A percentile compares a stretch with the other conserved stretches of the same genome.
Evolutionary conservation across 1,140 invertebrate species (phyloP).

Genomic region (Philaenus spumarius): DNA sequence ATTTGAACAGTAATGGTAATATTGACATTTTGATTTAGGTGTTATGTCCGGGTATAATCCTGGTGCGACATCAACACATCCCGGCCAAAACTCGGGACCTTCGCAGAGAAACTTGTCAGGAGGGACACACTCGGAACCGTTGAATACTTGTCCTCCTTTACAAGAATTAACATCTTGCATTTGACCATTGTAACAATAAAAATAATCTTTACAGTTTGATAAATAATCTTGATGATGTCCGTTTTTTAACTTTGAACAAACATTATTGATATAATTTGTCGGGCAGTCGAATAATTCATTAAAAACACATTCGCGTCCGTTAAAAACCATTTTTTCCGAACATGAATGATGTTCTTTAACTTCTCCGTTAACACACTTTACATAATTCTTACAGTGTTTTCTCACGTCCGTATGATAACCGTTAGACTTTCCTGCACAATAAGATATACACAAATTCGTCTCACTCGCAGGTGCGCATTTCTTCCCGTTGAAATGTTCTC

Average conservation of each 20-base stretch:
- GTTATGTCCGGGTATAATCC: slow-evolving; percentile 21
- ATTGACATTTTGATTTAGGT: slow-evolving; percentile 39
- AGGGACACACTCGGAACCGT: slow-evolving; percentile 38
- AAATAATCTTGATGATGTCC: slow-evolving; percentile 30
- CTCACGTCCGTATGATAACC: slow-evolving; percentile 24
- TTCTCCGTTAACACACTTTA: slow-evolving; percentile 29
- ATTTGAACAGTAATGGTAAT: slow-evolving; percentile 45
- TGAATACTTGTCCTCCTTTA: slow-evolving; percentile 37
- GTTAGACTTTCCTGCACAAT: slow-evolving; percentile 27
- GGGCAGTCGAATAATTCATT: slow-evolving; percentile 21
- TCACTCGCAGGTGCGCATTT: slow-evolving; percentile 19
- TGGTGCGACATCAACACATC: slow-evolving; percentile 25
- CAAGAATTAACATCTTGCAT: slow-evolving; percentile 28
- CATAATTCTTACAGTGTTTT: slow-evolving; percentile 34
- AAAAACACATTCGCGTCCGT: slow-evolving; percentile 36
- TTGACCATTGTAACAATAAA: slow-evolving; percentile 32
- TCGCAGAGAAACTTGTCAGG: slow-evolving; percentile 37
- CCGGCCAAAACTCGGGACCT: slow-evolving; percentile 37
- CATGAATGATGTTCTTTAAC: slow-evolving; percentile 29
- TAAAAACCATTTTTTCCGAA: slow-evolving; percentile 34
- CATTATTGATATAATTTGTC: not conserved
- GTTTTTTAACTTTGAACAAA: slow-evolving; percentile 15
- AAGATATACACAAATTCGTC: slow-evolving; percentile 9
- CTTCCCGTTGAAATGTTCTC: slow-evolving; percentile 28
- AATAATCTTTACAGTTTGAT: slow-evolving; percentile 34